phyloP scores from a whole-genome alignment of 2,888 invertebrate genomes.

The Callinectes sapidus region DNA sequence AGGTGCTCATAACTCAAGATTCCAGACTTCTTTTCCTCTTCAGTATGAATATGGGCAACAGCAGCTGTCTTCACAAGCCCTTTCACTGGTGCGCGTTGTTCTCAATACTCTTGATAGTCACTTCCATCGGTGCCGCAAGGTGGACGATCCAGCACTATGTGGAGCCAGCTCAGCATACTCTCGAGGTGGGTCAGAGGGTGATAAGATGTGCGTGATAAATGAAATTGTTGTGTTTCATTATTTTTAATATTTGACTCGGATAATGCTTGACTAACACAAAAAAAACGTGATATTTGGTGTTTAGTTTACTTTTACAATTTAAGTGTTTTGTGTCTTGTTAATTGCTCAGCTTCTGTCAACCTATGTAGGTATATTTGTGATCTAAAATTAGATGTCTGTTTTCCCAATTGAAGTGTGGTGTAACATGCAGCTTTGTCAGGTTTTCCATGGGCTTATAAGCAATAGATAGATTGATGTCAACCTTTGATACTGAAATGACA shows the following conservation, averaged over 20 bases:
- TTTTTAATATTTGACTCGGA: not conserved
- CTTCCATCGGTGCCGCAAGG: constrained; percentile 88
- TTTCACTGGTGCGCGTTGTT: constrained; percentile 89
- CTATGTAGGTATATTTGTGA: no score
- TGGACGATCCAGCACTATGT: constrained; percentile 65
- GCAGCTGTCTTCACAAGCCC: constrained; percentile 80
- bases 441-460: not conserved
- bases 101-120: constrained; percentile 94
- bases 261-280: not conserved
- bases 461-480: not conserved
- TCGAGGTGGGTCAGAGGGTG: constrained; percentile 51
- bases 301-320: no score
- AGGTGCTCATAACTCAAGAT: no score
- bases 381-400: no score
- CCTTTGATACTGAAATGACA: not conserved
- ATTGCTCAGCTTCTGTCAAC: no score
- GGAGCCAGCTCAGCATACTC: constrained; percentile 68
- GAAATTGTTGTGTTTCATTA: not conserved
- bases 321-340: no score
- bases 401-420: no score
- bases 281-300: not conserved
- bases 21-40: constrained; percentile 58
- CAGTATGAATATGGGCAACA: constrained; percentile 78
- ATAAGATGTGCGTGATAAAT: not conserved
- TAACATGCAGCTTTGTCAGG: no score